A percentile compares a stretch with the other conserved stretches of the same genome.
phyloP scores from a whole-genome alignment of 2,888 invertebrate species.

The Oscheius sp. region DNA sequence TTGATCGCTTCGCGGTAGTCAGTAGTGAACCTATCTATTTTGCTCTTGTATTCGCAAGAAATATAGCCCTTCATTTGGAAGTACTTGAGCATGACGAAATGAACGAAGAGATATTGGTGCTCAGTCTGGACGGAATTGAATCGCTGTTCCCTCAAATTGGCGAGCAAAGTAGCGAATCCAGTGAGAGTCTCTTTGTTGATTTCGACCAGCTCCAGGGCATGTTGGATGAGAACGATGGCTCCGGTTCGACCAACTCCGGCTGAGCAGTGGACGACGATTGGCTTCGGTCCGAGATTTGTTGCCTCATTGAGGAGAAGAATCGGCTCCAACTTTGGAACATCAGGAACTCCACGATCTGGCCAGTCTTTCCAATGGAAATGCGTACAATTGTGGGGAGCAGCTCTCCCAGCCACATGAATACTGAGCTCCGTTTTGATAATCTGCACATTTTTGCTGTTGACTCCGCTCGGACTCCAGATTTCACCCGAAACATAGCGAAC shows the following conservation, averaged over 20 bases:
- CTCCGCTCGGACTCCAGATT: too few species aligned
- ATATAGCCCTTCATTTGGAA: not conserved
- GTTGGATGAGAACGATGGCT: slow-evolving; percentile 37
- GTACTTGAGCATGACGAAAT: not conserved
- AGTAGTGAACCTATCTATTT: too few species aligned
- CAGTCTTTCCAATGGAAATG: slow-evolving; percentile 22
- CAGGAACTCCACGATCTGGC: slow-evolving; percentile 13
- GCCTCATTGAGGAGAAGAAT: too few species aligned
- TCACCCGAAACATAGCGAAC: not conserved
- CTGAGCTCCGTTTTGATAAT: not conserved
- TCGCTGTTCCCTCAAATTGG: not conserved
- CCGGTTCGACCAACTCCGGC: slow-evolving; percentile 48
- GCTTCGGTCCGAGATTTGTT: too few species aligned
- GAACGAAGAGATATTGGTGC: not conserved
- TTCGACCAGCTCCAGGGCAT: slow-evolving; percentile 21
- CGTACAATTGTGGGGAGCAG: not conserved
- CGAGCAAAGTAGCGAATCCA: not conserved
- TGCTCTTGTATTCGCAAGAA: too few species aligned
- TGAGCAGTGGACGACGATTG: slow-evolving; percentile 41
- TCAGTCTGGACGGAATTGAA: slow-evolving; percentile 1
- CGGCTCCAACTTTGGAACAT: too few species aligned
- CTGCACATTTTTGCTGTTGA: too few species aligned
- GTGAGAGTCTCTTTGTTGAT: not conserved
- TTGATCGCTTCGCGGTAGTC: too few species aligned
- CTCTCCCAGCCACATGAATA: too few species aligned